Percentiles rank a stretch among this genome's conserved stretches.
phyloP scores from a whole-genome alignment of 2,888 invertebrate genomes.

The Dynastes hyllus region DNA sequence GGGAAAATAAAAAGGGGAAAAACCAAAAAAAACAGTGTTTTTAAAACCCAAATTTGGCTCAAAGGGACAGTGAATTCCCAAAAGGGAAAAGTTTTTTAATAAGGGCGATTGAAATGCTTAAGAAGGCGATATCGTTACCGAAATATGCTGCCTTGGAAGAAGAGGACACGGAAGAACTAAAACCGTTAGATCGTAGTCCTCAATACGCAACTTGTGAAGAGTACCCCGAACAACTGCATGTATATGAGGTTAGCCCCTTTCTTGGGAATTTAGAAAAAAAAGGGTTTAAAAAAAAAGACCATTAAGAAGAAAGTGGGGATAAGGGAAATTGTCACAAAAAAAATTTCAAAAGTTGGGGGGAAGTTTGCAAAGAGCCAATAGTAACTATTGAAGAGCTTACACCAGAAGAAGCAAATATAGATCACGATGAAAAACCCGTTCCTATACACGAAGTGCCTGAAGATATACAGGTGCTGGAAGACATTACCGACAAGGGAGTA shows the following conservation, averaged over 20 bases:
- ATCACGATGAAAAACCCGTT: constrained; percentile 67
- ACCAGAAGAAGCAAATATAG: constrained; percentile 68
- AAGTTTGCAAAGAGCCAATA: constrained; percentile 70
- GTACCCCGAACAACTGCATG: constrained; percentile 57
- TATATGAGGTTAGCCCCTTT: constrained; percentile 54
- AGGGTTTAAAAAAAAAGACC: constrained; percentile 61
- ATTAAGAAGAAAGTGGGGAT: constrained; percentile 66
- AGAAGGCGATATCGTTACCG: constrained; percentile 59
- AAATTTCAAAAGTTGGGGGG: too few species aligned
- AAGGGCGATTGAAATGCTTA: constrained; percentile 65
- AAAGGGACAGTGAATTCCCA: constrained; percentile 66
- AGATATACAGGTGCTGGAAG: constrained; percentile 62
- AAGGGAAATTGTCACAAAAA: constrained; percentile 65
- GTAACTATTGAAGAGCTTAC: constrained; percentile 65
- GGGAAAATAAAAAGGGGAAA: too few species aligned
- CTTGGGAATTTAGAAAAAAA: constrained; percentile 58
- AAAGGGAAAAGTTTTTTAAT: too few species aligned
- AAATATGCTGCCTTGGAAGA: constrained; percentile 49
- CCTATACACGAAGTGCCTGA: constrained; percentile 56
- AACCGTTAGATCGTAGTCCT: constrained; percentile 62
- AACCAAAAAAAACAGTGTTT: constrained; percentile 60
- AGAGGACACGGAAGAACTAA: constrained; percentile 58
- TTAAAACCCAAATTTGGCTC: constrained; percentile 65
- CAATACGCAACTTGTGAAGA: constrained; percentile 60
- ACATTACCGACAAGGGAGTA: constrained; percentile 58